A percentile compares a stretch with the other conserved stretches of the same genome.
phyloP scores from a whole-genome alignment of 2,113 vertebrate genomes.

The Pelecanus crispus region DNA sequence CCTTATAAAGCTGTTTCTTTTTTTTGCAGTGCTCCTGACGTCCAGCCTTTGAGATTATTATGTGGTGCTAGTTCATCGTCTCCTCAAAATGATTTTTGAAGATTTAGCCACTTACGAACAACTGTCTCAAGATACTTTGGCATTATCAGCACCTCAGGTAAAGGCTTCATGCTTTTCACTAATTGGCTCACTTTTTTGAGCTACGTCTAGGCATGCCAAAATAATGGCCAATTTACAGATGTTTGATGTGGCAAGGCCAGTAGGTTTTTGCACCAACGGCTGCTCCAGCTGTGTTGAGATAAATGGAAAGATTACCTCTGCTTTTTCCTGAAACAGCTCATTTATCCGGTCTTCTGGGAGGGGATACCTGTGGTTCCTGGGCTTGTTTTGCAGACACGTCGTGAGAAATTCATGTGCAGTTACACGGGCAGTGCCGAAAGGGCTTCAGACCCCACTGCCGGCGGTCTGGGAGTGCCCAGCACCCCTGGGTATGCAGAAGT shows the following conservation, averaged over 20 bases:
- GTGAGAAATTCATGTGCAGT: background rate
- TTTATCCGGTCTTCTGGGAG: rapidly evolving
- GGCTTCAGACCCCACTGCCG: background rate
- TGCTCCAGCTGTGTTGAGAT: background rate
- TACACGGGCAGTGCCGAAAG: background rate
- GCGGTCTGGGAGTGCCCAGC: background rate
- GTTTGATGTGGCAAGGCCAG: background rate
- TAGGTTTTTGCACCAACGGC: background rate
- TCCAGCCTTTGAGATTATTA: background rate
- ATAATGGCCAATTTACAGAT: background rate
- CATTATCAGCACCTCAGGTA: background rate
- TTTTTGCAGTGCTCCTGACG: background rate
- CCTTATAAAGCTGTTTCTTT: background rate
- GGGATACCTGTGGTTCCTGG: background rate
- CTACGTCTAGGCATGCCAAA: rapidly evolving
- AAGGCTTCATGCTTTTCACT: background rate
- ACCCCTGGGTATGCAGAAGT: no score
- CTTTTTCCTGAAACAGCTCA: background rate
- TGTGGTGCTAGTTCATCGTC: rapidly evolving
- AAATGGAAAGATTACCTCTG: background rate
- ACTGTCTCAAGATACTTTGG: background rate
- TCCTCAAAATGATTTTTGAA: background rate
- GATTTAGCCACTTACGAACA: rapidly evolving
- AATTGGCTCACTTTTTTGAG: background rate
- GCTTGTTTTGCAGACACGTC: rapidly evolving